Evolutionary conservation across 2,888 invertebrate genomes (phyloP), one percentile per base, ranked within the genome.

Genomic region (Lymantria monacha): DNA sequence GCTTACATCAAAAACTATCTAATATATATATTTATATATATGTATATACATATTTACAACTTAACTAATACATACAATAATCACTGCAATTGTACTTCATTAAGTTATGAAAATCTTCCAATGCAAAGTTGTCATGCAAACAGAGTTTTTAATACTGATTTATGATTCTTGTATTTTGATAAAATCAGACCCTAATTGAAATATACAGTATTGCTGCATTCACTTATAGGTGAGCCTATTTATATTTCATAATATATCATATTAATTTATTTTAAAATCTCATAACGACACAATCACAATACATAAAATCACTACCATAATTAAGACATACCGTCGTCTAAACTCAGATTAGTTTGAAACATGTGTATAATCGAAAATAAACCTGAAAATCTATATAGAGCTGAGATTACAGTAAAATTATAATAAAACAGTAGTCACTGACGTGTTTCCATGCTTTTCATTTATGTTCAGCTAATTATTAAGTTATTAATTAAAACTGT

Each of bases 91-190:
- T 72, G 74, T 76, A 74, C 73, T 73, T 71, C 45, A 44, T 54
- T 54, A 49, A 2, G 40, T 45, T 51, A 36, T 49, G 48, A 55
- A n/a, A 65, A 59, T 49, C 45, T 41, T 42, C 52, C 61, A 53
- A 22, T 22, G 53, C 58, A 63, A 44, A 44, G 38, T 48, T 59
- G 55, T 64, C 59, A 61, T 61, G 61, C 59, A 45, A 53, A 70
- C 61, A 64, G 61, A 65, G 57, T 63, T 66, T 42, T 66, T 81
- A 81, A 81, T 81, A 81, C 81, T 81, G 81, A 78, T 76, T 65
- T 65, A 66, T 53, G 48, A 47, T 38, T 52, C 46, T 47, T 51
- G 38, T 56, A 53, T 30, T 42, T 44, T 41, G 30, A 47, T 45
- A 13, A 41, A 40, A 36, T 48, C 38, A 36, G n/a, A 52, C 14